phyloP scores from a whole-genome alignment of 1,140 invertebrate species.

The Anastrepha ludens region DNA sequence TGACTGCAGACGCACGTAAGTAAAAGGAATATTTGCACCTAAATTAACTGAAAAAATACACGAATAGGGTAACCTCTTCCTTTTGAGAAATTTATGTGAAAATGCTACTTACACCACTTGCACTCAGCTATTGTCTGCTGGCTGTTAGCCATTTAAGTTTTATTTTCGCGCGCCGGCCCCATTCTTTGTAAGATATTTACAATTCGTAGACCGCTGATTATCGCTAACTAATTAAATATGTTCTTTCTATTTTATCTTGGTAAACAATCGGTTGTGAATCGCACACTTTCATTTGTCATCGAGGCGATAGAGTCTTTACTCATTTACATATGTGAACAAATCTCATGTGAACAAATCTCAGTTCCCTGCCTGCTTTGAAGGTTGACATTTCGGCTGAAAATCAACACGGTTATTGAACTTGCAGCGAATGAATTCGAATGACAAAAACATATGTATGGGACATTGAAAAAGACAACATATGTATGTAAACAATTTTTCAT shows the following conservation, averaged over 20 bases:
- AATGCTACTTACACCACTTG: not conserved
- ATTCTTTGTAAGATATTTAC: constrained; percentile 33
- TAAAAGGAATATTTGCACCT: too few relatives aligned
- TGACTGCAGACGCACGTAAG: too few relatives aligned
- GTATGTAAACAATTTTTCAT: not conserved
- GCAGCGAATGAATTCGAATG: not conserved
- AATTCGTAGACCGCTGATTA: constrained; percentile 20
- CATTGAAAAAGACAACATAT: not conserved
- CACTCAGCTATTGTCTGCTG: not conserved
- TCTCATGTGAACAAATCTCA: not conserved
- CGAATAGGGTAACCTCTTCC: not conserved
- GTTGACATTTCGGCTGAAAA: not conserved
- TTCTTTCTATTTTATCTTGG: constrained; percentile 8
- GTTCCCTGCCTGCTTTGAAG: not conserved
- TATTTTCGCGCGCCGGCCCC: not conserved
- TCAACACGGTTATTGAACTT: constrained; percentile 42
- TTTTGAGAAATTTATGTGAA: not conserved
- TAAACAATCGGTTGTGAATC: constrained; percentile 39
- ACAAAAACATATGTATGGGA: not conserved
- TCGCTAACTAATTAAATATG: constrained; percentile 16
- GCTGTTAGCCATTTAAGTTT: constrained; percentile 4
- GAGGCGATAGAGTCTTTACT: not conserved
- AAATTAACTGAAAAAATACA: too few relatives aligned
- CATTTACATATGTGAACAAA: not conserved
- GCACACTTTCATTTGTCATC: not conserved